These are phyloP conservation scores for Ictalurus furcatus DNA, from an alignment of 2,113 vertebrate species.

Conservation along the genomic window DNA sequence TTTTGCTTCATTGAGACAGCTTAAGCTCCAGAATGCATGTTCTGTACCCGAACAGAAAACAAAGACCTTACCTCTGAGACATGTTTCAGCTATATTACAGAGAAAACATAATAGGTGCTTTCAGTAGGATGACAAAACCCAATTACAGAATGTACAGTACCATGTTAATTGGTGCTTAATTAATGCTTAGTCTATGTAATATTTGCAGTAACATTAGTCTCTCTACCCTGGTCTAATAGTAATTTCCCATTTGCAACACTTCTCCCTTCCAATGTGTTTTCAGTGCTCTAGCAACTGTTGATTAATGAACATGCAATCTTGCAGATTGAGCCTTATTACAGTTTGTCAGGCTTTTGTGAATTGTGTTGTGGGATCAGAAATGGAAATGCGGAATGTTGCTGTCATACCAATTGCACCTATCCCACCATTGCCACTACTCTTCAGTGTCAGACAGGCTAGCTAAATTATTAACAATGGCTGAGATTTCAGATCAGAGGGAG, in stretches of 20 bases:
- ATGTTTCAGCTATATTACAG: slow-evolving; percentile 16
- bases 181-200: slow-evolving; percentile 34
- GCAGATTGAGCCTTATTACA: slow-evolving; percentile 39
- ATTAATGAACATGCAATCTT: slow-evolving; percentile 47
- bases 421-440: slow-evolving; percentile 53
- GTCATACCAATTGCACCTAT: slow-evolving; percentile 54
- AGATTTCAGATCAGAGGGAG: slow-evolving; percentile 71
- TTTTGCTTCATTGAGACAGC: slow-evolving; percentile 35
- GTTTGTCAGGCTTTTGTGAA: slow-evolving; percentile 34
- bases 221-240: slow-evolving; percentile 33
- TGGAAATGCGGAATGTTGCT: slow-evolving; percentile 47
- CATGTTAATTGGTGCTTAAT: slow-evolving; percentile 42
- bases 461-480: slow-evolving; percentile 70
- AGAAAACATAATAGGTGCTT: slow-evolving; percentile 20
- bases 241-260: slow-evolving; percentile 48
- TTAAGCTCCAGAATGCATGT: slow-evolving; percentile 10
- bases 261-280: slow-evolving; percentile 33
- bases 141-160: slow-evolving; percentile 45
- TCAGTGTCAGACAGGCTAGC: slow-evolving; percentile 58
- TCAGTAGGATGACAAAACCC: slow-evolving; percentile 31
- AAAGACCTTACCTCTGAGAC: slow-evolving; percentile 17
- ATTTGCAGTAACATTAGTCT: slow-evolving; percentile 45
- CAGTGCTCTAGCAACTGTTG: slow-evolving; percentile 29
- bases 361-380: slow-evolving; percentile 38
- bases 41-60: slow-evolving; percentile 22